Evolutionary conservation across 2,888 invertebrate genomes (phyloP).

Genomic region (Polyommatus icarus): DNA sequence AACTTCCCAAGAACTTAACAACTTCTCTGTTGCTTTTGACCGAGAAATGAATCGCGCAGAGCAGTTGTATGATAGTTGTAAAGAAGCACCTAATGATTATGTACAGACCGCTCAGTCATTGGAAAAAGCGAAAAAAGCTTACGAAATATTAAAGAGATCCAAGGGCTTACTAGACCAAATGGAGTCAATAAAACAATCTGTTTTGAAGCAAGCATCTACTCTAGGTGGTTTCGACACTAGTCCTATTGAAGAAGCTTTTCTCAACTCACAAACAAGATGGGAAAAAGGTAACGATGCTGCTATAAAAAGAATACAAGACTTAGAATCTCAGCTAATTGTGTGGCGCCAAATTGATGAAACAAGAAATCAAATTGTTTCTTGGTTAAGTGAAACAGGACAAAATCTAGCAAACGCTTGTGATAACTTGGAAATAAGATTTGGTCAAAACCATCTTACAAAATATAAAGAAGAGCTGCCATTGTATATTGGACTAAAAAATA

Average conservation of each 20-base stretch:
- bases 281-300: slow-evolving; percentile 86
- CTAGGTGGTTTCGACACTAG: slow-evolving; percentile 83
- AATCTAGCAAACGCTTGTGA: slow-evolving; percentile 87
- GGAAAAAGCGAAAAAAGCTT: slow-evolving; percentile 87
- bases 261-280: slow-evolving; percentile 84
- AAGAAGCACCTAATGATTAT: slow-evolving; percentile 85
- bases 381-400: slow-evolving; percentile 91
- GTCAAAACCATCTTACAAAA: slow-evolving; percentile 87
- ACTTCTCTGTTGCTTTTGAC: slow-evolving; percentile 85
- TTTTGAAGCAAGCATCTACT: slow-evolving; percentile 85
- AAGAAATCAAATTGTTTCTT: slow-evolving; percentile 89
- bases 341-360: slow-evolving; percentile 96
- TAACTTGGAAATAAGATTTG: slow-evolving; percentile 90
- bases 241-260: slow-evolving; percentile 81
- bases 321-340: slow-evolving; percentile 93
- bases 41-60: slow-evolving; percentile 86
- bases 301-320: slow-evolving; percentile 86
- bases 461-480: slow-evolving; percentile 92
- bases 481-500: slow-evolving; percentile 87
- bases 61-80: slow-evolving; percentile 82
- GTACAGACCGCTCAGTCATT: slow-evolving; percentile 85
- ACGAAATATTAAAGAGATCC: slow-evolving; percentile 87
- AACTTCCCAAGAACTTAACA: slow-evolving; percentile 87
- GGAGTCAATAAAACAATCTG: slow-evolving; percentile 86
- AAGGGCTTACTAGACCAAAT: slow-evolving; percentile 88